Conservation (phyloP, 1,140 invertebrate genomes). For the Zaprionus taronus region DNA sequence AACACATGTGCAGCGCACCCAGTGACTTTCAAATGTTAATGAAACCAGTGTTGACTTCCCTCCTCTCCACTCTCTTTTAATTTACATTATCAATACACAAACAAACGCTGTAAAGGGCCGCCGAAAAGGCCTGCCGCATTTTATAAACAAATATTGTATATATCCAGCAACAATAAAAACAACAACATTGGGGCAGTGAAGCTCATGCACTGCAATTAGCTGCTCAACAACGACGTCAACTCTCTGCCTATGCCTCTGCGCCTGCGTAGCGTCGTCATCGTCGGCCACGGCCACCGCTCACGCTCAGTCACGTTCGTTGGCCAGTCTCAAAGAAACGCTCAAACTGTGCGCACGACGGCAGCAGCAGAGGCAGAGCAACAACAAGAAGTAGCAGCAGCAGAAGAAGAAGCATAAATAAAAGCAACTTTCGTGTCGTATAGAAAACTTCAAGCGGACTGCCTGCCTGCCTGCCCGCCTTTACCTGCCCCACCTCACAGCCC, state of each 20-base stretch:
- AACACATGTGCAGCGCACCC: background rate
- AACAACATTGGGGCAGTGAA: constrained; percentile 20
- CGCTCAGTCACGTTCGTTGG: constrained; percentile 42
- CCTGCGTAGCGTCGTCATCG: constrained; percentile 28
- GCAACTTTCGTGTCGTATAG: constrained; percentile 66
- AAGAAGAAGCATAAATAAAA: constrained; percentile 45
- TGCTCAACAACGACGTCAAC: constrained; percentile 37
- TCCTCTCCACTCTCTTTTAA: background rate
- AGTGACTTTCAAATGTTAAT: constrained; percentile 15
- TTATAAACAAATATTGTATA: constrained; percentile 48
- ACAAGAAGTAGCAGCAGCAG: constrained; percentile 4
- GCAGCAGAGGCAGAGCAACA: constrained; percentile 10
- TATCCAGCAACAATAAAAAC: constrained; percentile 10
- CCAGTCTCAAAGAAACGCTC: constrained; percentile 75
- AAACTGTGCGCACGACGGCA: constrained; percentile 66
- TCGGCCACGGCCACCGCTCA: constrained; percentile 37
- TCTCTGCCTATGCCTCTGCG: constrained; percentile 25
- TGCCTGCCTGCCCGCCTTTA: background rate
- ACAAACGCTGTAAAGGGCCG: constrained; percentile 12
- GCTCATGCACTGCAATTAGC: constrained; percentile 44
- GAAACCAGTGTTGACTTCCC: constrained; percentile 3
- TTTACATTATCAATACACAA: constrained; percentile 9
- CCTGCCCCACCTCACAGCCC: background rate
- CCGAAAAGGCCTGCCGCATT: constrained; percentile 24
- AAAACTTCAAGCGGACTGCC: constrained; percentile 22